Base-by-base conservation (phyloP, 1,140 invertebrate genomes). In the Orussus abietinus region DNA sequence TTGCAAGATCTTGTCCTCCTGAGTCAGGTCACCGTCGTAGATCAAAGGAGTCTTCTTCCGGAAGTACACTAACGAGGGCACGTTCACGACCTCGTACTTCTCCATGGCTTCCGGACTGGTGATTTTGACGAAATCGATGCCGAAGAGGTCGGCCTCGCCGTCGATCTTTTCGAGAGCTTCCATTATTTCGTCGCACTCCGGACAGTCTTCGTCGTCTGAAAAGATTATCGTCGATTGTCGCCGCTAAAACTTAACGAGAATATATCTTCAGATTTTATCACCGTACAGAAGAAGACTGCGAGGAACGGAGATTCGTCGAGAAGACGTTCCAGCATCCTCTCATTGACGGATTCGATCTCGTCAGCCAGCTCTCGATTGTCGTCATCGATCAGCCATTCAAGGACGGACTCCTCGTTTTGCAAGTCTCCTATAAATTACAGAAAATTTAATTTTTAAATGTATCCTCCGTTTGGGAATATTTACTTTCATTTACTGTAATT, bases 121-220 rank as follows among this genome's bases (percentile, higher is more conserved):
- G 31, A 95, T 90, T 69, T 95, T 95, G 0, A 96, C 92, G 69
- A 96, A 94, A 62, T 96, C 92, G 55, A 96, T 94, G 19, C 90
- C 92, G 72, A 84, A 94, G 42, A 87, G 78, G 75, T 95, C 92
- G 3, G 90, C 90, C 74, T 95, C 91, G 14, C 91, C 90, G 58
- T 96, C 92, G 54, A 96, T 95, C 60, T 92, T 85, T 74, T 95
- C 92, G 15, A 96, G 64, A 39, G 88, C 81, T 69, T 92, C 86
- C 40, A 96, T 72, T 41, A 93, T 90, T 56, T 89, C 85, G 49
- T 88, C 83, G 69, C 92, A 95, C 64, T 95, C 92, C 7, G 81
- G 80, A 66, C 92, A 94, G 61, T 94, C 85, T 59, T 93, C 88
- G 60, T 94, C 91, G 68, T 90, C 88, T 92, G 38, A 64, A 53